Percentiles rank a stretch among this genome's conserved stretches.
Conservation (phyloP, 2,113 vertebrate species). For the Xenus cinereus region DNA sequence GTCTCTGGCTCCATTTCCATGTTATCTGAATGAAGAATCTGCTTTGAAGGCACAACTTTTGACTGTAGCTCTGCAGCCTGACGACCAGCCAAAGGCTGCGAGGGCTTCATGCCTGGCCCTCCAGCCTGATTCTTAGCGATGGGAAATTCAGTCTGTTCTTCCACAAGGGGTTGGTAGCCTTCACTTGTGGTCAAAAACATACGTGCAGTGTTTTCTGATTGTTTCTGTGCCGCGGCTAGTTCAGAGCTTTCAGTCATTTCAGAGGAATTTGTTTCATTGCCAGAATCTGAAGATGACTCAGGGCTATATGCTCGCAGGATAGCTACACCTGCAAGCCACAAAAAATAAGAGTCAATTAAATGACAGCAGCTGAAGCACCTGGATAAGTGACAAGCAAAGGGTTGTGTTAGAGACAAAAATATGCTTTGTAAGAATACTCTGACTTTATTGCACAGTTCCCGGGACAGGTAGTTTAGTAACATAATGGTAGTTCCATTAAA, state of each 20-base stretch:
- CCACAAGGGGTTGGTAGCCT: conserved; percentile 83
- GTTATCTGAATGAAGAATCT: conserved; percentile 90
- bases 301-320: conserved; percentile 97
- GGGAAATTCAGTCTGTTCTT: conserved; percentile 87
- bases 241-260: conserved; percentile 99
- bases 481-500: conserved; percentile 55
- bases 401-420: conserved; percentile 68
- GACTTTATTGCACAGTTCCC: conserved; percentile 75
- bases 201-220: conserved; percentile 87
- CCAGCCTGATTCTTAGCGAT: conserved; percentile 66
- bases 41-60: conserved; percentile 87
- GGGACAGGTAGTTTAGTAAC: conserved; percentile 48
- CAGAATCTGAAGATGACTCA: conserved; percentile 97
- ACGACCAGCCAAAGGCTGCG: conserved; percentile 71
- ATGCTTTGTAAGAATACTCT: conserved; percentile 52
- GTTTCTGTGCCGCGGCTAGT: conserved; percentile 90
- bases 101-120: conserved; percentile 72
- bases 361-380: conserved; percentile 69
- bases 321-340: conserved; percentile 95
- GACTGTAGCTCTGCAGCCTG: conserved; percentile 81
- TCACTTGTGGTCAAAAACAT: conserved; percentile 86
- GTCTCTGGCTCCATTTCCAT: conserved; percentile 98
- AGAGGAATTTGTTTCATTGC: conserved; percentile 98
- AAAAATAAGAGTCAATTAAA: conserved; percentile 85
- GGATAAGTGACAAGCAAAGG: conserved; percentile 61